These are phyloP conservation scores for Campoletis sonorensis DNA, from an alignment of 1,140 invertebrate species.

Conservation along the genomic window DNA sequence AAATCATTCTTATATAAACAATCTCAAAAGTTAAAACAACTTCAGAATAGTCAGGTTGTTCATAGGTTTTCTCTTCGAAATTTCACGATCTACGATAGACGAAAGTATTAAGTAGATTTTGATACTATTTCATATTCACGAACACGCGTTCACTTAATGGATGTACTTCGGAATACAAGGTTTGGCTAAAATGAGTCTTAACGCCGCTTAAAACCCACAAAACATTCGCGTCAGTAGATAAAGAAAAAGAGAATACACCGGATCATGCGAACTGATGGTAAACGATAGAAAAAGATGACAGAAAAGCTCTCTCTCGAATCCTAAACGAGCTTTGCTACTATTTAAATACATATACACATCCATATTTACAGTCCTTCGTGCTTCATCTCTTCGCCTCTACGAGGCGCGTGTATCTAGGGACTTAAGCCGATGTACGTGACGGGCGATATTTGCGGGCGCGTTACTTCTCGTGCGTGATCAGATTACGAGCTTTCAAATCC, in stretches of 20 bases:
- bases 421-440: conserved; percentile 65
- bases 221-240: neutral
- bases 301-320: neutral
- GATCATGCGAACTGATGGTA: neutral
- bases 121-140: neutral
- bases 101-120: neutral
- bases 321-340: conserved; percentile 1
- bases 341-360: neutral
- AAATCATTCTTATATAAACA: neutral
- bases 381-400: neutral
- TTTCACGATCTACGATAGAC: no score
- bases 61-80: no score
- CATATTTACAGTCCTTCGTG: neutral
- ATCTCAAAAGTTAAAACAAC: no score
- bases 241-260: neutral
- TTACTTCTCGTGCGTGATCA: conserved; percentile 61
- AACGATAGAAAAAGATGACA: neutral
- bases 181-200: neutral
- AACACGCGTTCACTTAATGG: conserved; percentile 17
- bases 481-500: conserved; percentile 54
- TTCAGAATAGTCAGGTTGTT: no score
- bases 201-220: neutral
- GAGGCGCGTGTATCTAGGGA: conserved; percentile 44
- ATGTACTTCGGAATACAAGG: neutral
- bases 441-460: conserved; percentile 61